These are phyloP conservation scores for Microctonus aethiopoides DNA, from an alignment of 2,888 invertebrate genomes.

Conservation along the genomic window DNA sequence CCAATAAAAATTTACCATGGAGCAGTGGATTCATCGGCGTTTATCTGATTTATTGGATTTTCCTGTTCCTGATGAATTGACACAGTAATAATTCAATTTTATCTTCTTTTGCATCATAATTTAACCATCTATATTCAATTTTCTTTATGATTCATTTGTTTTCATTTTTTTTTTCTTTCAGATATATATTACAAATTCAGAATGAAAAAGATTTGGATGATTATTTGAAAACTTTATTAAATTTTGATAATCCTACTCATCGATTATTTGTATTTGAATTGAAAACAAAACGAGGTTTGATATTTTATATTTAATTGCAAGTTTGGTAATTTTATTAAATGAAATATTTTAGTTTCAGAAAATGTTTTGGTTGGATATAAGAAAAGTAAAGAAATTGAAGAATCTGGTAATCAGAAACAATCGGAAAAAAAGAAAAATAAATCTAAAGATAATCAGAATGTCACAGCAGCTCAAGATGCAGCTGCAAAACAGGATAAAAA, in stretches of 20 bases:
- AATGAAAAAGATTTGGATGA: conserved; percentile 79
- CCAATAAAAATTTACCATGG: conserved; percentile 67
- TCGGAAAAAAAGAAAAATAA: conserved; percentile 59
- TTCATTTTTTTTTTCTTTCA: conserved; percentile 6
- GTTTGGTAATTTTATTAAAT: neutral
- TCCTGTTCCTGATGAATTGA: conserved; percentile 77
- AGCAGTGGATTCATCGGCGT: conserved; percentile 75
- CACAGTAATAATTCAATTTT: conserved; percentile 68
- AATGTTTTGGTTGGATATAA: conserved; percentile 52
- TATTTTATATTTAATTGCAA: neutral
- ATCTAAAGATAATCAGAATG: conserved; percentile 47
- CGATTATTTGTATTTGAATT: conserved; percentile 75
- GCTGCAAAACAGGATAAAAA: conserved; percentile 44
- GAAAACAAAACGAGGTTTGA: conserved; percentile 50
- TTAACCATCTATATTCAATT: conserved; percentile 13
- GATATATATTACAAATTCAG: conserved; percentile 74
- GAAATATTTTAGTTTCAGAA: conserved; percentile 37
- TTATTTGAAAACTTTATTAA: conserved; percentile 80
- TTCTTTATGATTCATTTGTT: neutral
- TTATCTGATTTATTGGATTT: conserved; percentile 76
- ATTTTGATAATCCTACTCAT: conserved; percentile 76
- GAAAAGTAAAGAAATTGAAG: conserved; percentile 50
- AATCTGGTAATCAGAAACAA: conserved; percentile 46
- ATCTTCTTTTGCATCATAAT: neutral
- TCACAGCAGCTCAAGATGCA: conserved; percentile 39